Evolutionary conservation across 2,888 invertebrate genomes (phyloP).

Genomic region (Cylloceria caligata): DNA sequence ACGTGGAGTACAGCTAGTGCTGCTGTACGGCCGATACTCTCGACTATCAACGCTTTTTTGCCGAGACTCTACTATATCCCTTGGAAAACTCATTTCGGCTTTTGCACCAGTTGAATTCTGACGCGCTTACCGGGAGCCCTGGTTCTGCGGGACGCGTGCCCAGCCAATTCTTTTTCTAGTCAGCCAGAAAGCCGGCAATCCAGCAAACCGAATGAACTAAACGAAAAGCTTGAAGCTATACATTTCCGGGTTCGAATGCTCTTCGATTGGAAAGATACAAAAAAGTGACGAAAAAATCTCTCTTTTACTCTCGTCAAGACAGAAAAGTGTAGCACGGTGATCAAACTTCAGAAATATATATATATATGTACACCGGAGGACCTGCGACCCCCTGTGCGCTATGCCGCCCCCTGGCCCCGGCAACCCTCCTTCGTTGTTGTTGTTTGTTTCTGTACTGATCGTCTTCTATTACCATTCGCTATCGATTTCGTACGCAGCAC

Average conservation of each 20-base stretch:
- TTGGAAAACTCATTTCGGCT: conserved; percentile 54
- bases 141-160: conserved; percentile 16
- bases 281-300: conserved; percentile 17
- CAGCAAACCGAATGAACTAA: conserved; percentile 10
- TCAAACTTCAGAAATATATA: neutral
- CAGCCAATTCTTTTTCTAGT: conserved; percentile 50
- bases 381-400: no score
- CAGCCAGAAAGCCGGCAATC: conserved; percentile 4
- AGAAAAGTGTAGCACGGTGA: neutral
- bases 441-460: no score
- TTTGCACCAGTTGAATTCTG: conserved; percentile 40
- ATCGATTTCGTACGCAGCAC: no score
- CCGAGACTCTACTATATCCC: neutral
- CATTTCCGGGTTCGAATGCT: conserved; percentile 15
- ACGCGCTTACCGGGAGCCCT: conserved; percentile 33
- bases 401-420: no score
- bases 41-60: conserved; percentile 59
- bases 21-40: conserved; percentile 32
- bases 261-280: conserved; percentile 20
- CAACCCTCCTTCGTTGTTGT: no score
- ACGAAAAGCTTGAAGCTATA: conserved; percentile 41
- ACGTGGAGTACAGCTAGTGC: conserved; percentile 25
- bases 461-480: no score
- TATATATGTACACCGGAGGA: neutral
- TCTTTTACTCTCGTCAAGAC: neutral